phyloP scores from a whole-genome alignment of 2,797 vertebrate species.

The Heterohyrax brucei region DNA sequence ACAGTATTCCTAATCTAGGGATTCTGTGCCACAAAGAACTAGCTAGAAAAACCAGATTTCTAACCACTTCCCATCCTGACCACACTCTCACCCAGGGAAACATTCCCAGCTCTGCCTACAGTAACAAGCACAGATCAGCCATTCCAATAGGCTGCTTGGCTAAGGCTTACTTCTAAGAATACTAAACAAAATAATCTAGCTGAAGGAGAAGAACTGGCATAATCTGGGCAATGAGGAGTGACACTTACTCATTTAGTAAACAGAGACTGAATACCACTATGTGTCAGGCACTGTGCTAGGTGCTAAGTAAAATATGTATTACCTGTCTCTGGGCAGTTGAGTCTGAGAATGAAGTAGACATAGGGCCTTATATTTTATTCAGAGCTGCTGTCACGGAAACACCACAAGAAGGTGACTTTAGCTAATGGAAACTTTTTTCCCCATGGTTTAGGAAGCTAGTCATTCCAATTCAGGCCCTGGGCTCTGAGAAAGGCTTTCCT shows the following conservation, averaged over 20 bases:
- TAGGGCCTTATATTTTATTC: background rate
- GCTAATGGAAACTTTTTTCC: background rate
- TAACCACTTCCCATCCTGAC: background rate
- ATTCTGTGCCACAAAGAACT: slow-evolving; percentile 8
- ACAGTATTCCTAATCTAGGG: background rate
- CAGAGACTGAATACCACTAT: background rate
- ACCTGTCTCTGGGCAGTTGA: background rate
- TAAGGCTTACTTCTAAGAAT: slow-evolving; percentile 58
- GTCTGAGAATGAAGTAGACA: background rate
- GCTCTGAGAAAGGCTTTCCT: background rate
- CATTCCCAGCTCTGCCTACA: background rate
- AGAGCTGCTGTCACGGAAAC: background rate
- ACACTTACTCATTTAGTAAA: slow-evolving; percentile 11
- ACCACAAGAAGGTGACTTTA: background rate
- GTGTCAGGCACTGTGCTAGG: slow-evolving; percentile 20
- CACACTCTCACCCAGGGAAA: background rate
- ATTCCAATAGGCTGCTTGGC: slow-evolving; percentile 1
- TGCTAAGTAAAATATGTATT: slow-evolving; percentile 22
- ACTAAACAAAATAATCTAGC: background rate
- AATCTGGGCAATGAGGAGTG: background rate
- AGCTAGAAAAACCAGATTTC: slow-evolving; percentile 47
- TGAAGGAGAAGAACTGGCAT: background rate
- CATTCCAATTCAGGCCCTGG: background rate
- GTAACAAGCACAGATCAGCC: slow-evolving; percentile 5
- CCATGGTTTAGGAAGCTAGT: background rate